Evolutionary conservation across 2,797 vertebrate genomes (phyloP), one percentile per base, ranked within the genome.

Genomic region (Helostoma temminkii): DNA sequence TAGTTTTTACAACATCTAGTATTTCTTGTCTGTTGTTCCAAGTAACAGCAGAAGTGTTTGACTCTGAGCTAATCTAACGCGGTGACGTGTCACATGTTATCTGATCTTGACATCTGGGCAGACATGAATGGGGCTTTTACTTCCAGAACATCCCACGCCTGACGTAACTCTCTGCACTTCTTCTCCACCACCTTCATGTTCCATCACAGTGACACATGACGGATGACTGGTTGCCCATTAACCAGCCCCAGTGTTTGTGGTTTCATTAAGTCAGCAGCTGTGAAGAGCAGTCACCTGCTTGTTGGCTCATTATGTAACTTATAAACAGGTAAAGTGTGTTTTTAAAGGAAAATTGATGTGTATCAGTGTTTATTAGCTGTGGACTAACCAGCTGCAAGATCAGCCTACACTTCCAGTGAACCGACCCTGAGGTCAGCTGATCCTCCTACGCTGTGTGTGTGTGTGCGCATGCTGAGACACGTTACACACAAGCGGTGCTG

Each of bases 351-450:
- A 5, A 24, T 18, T 24, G 10, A 26, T 36, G 52, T 26, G 7
- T 46, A 3, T n/a, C 22, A 50, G 54, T 34, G 26, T 45, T 24
- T n/a, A n/a, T n/a, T n/a, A 8, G 54, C 55, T 45, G 34, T 71
- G 50, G 47, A 53, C 59, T 55, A 49, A 42, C 22, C 66, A 66
- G 76, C 70, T 71, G 74, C 74, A 62, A 54, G 59, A 54, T 57
- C 74, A 42, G 54, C 58, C 62, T 25, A 77, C 67, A 37, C 81
- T 74, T 79, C 67, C 77, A 79, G 49, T 19, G 60, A 62, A 26
- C 57, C 25, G 71, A 75, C 67, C 74, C 2, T 1, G 22, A 56
- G 72, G 69, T 77, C 76, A 57, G 10, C 24, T 1, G 15, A 19
- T 78, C 71, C 61, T 2, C 84, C 84, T 74, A 80, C 82, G 5